A percentile compares a stretch with the other conserved stretches of the same genome.
phyloP scores from a whole-genome alignment of 1,140 invertebrate genomes.

The Marisa cornuarietis region DNA sequence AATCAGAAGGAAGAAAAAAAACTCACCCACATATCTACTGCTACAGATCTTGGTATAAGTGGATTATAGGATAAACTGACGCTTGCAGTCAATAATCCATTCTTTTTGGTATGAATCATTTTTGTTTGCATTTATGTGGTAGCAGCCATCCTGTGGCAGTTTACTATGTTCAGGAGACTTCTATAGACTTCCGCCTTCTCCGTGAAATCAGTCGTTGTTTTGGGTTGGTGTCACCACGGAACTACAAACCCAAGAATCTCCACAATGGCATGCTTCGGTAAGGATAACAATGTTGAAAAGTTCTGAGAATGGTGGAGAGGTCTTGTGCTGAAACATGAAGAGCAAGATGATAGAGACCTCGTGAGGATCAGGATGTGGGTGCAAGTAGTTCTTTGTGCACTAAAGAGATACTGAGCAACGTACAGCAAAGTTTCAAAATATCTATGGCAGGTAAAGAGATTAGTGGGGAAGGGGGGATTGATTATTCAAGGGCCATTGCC shows the following conservation, averaged over 20 bases:
- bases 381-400: too few relatives aligned
- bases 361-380: background rate
- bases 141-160: conserved; percentile 40
- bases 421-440: too few relatives aligned
- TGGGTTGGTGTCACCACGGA: conserved; percentile 42
- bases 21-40: too few relatives aligned
- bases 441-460: too few relatives aligned
- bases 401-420: too few relatives aligned
- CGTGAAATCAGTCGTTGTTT: conserved; percentile 48
- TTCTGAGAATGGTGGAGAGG: background rate
- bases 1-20: too few relatives aligned
- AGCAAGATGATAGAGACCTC: background rate
- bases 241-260: conserved; percentile 42
- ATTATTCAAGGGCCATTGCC: too few relatives aligned
- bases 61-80: too few relatives aligned
- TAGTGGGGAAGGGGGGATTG: too few relatives aligned
- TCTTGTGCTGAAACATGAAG: background rate
- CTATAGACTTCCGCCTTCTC: conserved; percentile 30
- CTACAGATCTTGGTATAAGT: too few relatives aligned
- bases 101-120: background rate
- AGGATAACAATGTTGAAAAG: background rate
- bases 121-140: background rate
- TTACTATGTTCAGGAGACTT: conserved; percentile 44
- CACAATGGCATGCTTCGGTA: conserved; percentile 49
- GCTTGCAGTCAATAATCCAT: too few relatives aligned